Conservation (phyloP, 2,113 vertebrate genomes). For the Balaeniceps rex region DNA sequence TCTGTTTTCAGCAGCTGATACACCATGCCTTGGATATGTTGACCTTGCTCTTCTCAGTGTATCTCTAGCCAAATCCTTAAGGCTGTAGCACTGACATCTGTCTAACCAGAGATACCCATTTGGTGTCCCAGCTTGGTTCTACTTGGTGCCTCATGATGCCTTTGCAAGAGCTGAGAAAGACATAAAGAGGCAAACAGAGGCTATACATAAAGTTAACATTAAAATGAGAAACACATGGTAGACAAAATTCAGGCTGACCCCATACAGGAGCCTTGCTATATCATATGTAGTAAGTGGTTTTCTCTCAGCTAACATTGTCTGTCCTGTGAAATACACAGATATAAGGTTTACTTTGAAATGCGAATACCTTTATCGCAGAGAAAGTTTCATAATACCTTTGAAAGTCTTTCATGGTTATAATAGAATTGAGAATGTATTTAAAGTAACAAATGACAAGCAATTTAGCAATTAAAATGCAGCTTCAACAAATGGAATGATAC, state of each 20-base stretch:
- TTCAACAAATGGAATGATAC: constrained; percentile 24
- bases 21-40: background rate
- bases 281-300: background rate
- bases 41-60: background rate
- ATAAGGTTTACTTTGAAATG: background rate
- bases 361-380: background rate
- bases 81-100: background rate
- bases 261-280: background rate
- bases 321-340: background rate
- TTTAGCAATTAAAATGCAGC: constrained; percentile 58
- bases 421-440: constrained; percentile 14
- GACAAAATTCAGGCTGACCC: background rate
- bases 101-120: background rate
- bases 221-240: background rate
- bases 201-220: background rate
- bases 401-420: constrained; percentile 22
- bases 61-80: background rate
- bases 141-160: background rate
- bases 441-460: constrained; percentile 3
- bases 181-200: background rate
- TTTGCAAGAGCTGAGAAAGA: background rate
- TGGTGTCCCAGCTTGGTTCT: background rate
- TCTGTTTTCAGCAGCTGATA: background rate
- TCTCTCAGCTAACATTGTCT: background rate
- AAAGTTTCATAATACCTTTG: constrained; percentile 24